These are phyloP conservation scores for Pionites leucogaster DNA, from an alignment of 2,113 vertebrate species.

Conservation along the genomic window DNA sequence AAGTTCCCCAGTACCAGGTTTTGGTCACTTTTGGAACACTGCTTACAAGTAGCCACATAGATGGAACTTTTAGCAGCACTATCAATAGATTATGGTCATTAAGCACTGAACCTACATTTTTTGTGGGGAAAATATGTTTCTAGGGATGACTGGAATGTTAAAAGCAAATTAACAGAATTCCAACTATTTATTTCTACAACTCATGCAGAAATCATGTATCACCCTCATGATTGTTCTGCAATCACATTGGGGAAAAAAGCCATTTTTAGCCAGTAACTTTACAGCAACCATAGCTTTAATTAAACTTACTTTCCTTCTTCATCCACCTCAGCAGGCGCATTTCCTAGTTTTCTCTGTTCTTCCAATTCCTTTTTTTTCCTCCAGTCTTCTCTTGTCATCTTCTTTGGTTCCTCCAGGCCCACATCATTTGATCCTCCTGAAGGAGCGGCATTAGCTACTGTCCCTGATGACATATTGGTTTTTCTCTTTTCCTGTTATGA, in stretches of 20 bases:
- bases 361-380: constrained; percentile 98
- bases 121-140: not conserved
- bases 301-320: constrained; percentile 95
- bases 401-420: constrained; percentile 94
- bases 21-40: not conserved
- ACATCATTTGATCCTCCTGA: constrained; percentile 78
- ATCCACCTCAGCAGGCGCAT: constrained; percentile 97
- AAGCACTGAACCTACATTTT: fast-evolving
- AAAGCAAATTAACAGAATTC: not conserved
- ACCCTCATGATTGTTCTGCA: not conserved
- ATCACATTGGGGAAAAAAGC: not conserved
- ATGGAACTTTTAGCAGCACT: not conserved
- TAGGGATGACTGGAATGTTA: not conserved
- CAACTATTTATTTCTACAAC: not conserved
- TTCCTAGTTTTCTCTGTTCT: constrained; percentile 95
- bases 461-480: constrained; percentile 54
- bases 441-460: not conserved
- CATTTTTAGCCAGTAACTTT: not conserved
- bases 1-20: fast-evolving
- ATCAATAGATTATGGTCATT: fast-evolving
- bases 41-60: fast-evolving
- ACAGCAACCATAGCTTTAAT: not conserved
- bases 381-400: constrained; percentile 98
- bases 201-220: fast-evolving
- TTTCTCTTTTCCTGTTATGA: not conserved